Base-by-base conservation (phyloP, 2,113 vertebrate species). In the Hyperopisus bebe region DNA sequence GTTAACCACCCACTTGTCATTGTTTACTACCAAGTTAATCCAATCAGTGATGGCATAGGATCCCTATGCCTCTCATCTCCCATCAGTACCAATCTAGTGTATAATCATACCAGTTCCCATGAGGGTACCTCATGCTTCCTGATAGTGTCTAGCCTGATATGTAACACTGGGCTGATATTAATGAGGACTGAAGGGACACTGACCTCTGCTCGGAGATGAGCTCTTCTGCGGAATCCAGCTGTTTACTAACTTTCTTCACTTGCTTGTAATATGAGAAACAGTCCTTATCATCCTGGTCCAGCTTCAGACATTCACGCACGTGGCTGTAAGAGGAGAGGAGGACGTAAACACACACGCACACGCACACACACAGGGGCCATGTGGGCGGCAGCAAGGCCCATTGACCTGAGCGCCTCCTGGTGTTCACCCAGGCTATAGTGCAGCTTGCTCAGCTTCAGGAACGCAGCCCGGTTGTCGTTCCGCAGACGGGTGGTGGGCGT, bases 221-320 rank as follows among this genome's bases (percentile, higher is more conserved):
- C 88, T 96, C 95, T 24, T 97, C 96, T 0, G 96, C 97, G 0
- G 94, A 93, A 90, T 97, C 96, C 91, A 97, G 92, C 93, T 97
- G 97, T 91, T 96, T 96, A 92, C 95, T 95, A 74, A 97, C 96
- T 89, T 96, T 97, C 90, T 97, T 97, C 92, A 96, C 96, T 92
- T 96, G 96, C 91, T 96, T 97, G 94, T 97, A 97, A 91, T 96
- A 96, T 31, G 93, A 91, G 88, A 97, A 96, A 91, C 97, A 97
- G 70, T 96, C 95, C 35, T 96, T 96, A 90, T 97, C 96, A 0
- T 97, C 97, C 93, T 97, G 97, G 92, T 97, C 97, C 11, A 97
- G 94, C 92, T 95, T 96, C 91, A 97, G 93, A 92, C 97, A 97
- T 89, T 97, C 97, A 7, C 97, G 93, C 15, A 97, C 92, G 89